Conservation (phyloP, 2,888 invertebrate species). For the Labia minor region DNA sequence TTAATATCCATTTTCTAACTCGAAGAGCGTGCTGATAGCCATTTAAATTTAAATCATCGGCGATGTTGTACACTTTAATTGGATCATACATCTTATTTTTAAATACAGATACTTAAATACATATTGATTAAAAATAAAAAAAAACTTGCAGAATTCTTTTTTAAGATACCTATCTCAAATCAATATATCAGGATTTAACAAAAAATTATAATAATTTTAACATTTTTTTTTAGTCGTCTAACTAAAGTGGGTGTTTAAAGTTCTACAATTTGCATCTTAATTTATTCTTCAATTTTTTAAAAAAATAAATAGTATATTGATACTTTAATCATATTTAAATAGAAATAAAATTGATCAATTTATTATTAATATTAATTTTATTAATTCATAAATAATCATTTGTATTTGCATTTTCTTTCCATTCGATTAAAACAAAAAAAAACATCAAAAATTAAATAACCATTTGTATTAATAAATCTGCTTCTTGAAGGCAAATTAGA, state of each 20-base stretch:
- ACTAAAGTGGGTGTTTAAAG: background rate
- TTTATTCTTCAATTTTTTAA: too few relatives aligned
- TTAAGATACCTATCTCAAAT: background rate
- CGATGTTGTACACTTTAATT: background rate
- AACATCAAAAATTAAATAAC: too few relatives aligned
- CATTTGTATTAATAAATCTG: too few relatives aligned
- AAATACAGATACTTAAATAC: background rate
- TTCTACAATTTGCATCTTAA: too few relatives aligned
- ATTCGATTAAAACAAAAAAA: too few relatives aligned
- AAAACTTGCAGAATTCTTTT: background rate
- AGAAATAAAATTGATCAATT: too few relatives aligned
- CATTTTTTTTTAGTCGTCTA: background rate
- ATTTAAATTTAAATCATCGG: constrained; percentile 6
- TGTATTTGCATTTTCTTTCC: too few relatives aligned
- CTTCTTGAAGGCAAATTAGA: too few relatives aligned
- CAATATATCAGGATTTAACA: background rate
- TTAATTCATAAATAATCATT: too few relatives aligned
- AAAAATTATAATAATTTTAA: background rate
- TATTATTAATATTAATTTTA: too few relatives aligned
- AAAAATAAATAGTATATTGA: too few relatives aligned
- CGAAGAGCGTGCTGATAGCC: background rate
- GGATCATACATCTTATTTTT: constrained; percentile 6
- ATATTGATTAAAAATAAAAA: background rate
- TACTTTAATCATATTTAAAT: too few relatives aligned
- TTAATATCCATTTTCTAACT: background rate